A percentile compares a stretch with the other conserved stretches of the same genome.
Conservation (phyloP, 92 coral and sea anemone genomes). For the Siderastrea radians region DNA sequence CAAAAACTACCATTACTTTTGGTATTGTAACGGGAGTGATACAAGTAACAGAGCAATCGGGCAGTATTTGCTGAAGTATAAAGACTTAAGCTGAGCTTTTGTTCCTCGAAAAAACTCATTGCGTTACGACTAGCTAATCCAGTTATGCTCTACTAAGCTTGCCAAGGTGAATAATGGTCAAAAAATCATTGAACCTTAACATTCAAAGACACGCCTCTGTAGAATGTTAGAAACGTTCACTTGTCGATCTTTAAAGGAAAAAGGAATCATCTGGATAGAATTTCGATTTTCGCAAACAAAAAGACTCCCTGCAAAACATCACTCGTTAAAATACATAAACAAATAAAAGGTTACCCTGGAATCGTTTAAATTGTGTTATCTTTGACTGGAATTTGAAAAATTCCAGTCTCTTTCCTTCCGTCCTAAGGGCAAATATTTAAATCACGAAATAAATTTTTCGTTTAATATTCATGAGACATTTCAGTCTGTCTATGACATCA, state of each 20-base stretch:
- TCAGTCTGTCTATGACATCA: conserved; percentile 19
- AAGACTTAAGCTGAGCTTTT: not conserved
- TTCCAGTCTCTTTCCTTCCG: conserved; percentile 30
- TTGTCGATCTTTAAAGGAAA: not conserved
- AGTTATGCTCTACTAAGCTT: conserved; percentile 7
- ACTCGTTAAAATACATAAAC: not conserved
- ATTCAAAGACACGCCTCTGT: conserved; percentile 17
- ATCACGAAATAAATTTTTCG: conserved; percentile 35
- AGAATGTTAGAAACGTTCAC: not conserved
- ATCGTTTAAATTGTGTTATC: conserved; percentile 12
- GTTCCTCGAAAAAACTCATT: not conserved
- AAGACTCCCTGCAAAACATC: not conserved
- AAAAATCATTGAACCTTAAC: conserved; percentile 16
- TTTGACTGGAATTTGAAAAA: conserved; percentile 17
- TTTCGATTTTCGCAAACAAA: not conserved
- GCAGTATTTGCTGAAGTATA: not conserved
- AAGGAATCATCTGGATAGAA: not conserved
- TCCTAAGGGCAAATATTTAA: conserved; percentile 18
- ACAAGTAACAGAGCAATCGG: not conserved
- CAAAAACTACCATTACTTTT: not conserved
- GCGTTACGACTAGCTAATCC: conserved; percentile 21
- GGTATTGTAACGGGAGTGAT: not conserved
- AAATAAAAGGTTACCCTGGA: not conserved
- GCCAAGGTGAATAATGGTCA: not conserved
- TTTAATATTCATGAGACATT: conserved; percentile 28